These are phyloP conservation scores for Zootoca vivipara DNA, from an alignment of 2,113 vertebrate species.

Conservation along the genomic window DNA sequence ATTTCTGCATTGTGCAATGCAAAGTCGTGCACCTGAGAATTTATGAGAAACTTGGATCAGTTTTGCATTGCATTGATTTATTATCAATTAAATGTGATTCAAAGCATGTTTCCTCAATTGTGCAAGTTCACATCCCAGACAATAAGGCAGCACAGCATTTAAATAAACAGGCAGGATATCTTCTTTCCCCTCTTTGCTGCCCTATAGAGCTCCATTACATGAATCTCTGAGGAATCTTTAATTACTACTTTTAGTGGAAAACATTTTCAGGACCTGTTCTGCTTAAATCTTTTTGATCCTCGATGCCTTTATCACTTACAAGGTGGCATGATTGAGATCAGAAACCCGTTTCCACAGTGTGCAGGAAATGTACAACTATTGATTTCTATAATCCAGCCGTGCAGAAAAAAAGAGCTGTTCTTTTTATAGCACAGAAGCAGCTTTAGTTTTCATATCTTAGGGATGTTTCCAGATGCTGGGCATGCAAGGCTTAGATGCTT, in stretches of 20 bases:
- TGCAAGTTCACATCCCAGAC: background rate
- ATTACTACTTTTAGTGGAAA: slow-evolving; percentile 39
- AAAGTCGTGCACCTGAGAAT: background rate
- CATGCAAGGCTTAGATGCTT: slow-evolving; percentile 29
- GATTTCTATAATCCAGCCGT: slow-evolving; percentile 51
- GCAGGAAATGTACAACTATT: slow-evolving; percentile 51
- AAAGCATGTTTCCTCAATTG: background rate
- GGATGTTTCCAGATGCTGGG: slow-evolving; percentile 21
- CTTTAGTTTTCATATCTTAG: slow-evolving; percentile 29
- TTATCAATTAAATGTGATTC: background rate
- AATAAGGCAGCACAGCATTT: slow-evolving; percentile 2
- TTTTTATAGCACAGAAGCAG: slow-evolving; percentile 47
- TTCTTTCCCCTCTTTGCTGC: background rate
- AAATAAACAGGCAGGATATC: background rate
- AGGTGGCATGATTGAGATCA: slow-evolving; percentile 36
- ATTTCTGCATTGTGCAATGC: background rate
- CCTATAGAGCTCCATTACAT: slow-evolving; percentile 11
- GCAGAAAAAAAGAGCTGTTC: slow-evolving; percentile 38
- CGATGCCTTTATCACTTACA: slow-evolving; percentile 37
- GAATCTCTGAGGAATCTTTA: slow-evolving; percentile 27
- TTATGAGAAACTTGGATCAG: background rate
- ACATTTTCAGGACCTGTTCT: slow-evolving; percentile 22
- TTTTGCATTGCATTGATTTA: slow-evolving; percentile 19
- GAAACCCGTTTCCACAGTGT: slow-evolving; percentile 26
- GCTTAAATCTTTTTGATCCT: slow-evolving; percentile 50